Conservation (phyloP, 2,797 vertebrate species). For the Apogon talboti region DNA sequence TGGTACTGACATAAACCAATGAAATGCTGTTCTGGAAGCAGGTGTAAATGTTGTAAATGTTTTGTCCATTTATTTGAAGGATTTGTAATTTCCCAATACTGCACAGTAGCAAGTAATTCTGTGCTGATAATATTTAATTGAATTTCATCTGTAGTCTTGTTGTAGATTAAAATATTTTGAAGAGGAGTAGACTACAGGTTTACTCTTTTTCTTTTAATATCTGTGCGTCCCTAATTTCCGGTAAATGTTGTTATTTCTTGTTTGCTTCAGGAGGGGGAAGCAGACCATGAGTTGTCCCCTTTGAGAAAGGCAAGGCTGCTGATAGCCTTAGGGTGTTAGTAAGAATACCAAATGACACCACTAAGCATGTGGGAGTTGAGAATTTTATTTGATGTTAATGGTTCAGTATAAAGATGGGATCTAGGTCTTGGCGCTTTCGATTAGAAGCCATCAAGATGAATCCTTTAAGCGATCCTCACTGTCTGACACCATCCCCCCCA, state of each 20-base stretch:
- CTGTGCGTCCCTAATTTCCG: neutral
- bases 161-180: neutral
- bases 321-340: constrained; percentile 24
- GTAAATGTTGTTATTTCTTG: neutral
- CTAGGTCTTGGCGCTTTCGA: constrained; percentile 39
- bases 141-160: neutral
- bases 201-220: neutral
- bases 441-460: constrained; percentile 50
- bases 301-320: constrained; percentile 3
- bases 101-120: constrained; percentile 15
- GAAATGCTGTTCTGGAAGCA: constrained; percentile 6
- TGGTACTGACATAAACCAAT: neutral
- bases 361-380: constrained; percentile 46
- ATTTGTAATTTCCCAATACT: neutral
- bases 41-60: constrained; percentile 3
- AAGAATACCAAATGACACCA: constrained; percentile 40
- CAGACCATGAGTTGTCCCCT: neutral
- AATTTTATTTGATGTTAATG: constrained; percentile 62
- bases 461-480: constrained; percentile 43
- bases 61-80: neutral
- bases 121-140: neutral
- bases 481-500: constrained; percentile 52
- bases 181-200: neutral
- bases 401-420: constrained; percentile 50
- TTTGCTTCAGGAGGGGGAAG: constrained; percentile 1